Evolutionary conservation across 2,113 vertebrate genomes (phyloP), one percentile per base, ranked within the genome.

Genomic region (Morone saxatilis): DNA sequence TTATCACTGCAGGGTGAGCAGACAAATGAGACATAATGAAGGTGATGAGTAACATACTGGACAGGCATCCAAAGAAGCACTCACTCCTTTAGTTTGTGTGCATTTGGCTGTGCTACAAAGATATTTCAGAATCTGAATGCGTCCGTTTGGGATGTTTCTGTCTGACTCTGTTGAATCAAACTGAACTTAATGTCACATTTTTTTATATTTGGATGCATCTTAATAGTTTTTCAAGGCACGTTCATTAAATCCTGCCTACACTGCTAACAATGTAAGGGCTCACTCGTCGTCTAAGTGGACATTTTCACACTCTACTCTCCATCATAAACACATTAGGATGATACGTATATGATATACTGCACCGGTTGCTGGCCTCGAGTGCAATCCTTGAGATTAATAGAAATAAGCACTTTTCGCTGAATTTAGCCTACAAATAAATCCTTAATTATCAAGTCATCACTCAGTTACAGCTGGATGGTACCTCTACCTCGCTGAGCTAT

Each of bases 71-170:
- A 72, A 62, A 71, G 60, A 77, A 47, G 76, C 70, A 72, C 77
- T 75, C 73, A 2, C 59, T 63, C 66, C 68, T 83, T 75, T 48
- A 38, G 47, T 38, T 70, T 77, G 78, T 84, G 69, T 76, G 62
- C 73, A 86, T 76, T 81, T 86, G 68, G 63, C 53, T 62, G 41
- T 36, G 71, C 72, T 59, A 50, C 54, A 77, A 38, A 75, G 63
- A 71, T 10, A 66, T 36, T 83, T 40, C 51, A 87, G 41, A 68
- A 54, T 47, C 16, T 41, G n/a, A 51, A 14, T 12, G 22, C 48
- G 62, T 59, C 11, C 0, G 57, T 76, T 70, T 60, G 7, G 22
- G 54, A 51, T 45, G 31, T 69, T 71, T 80, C 48, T 60, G 22
- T 57, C 61, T 5, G 4, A 36, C 9, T 47, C 20, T 53, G 36